These are phyloP conservation scores for Diplosoma virens DNA, from an alignment of 23 tunicate genomes.

Conservation along the genomic window DNA sequence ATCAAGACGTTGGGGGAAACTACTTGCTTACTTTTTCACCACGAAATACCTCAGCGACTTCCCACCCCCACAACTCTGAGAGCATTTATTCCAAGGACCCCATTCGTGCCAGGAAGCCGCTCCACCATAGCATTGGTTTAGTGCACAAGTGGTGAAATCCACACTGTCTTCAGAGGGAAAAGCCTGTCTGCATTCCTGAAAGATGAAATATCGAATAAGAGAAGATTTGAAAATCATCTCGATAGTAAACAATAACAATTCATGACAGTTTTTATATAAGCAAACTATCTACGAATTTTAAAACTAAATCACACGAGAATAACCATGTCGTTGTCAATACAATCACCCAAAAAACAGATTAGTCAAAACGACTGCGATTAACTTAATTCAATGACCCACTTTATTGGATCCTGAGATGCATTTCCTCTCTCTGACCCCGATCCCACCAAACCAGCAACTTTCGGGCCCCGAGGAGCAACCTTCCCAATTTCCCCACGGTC, in stretches of 20 bases:
- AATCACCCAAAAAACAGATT: too few relatives aligned
- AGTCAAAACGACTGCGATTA: too few relatives aligned
- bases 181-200: neutral
- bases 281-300: neutral
- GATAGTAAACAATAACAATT: too few relatives aligned
- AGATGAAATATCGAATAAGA: neutral
- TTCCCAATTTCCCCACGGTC: neutral
- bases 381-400: neutral
- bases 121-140: neutral
- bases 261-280: too few relatives aligned
- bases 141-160: neutral
- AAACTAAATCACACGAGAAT: neutral
- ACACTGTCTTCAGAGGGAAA: neutral
- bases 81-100: constrained; percentile 3
- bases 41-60: neutral
- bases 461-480: neutral
- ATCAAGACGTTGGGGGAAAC: neutral
- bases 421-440: neutral
- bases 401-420: neutral
- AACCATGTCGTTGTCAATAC: neutral
- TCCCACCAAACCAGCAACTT: constrained; percentile 12
- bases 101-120: neutral
- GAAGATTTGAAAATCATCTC: too few relatives aligned
- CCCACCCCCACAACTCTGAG: constrained; percentile 5
- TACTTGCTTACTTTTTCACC: neutral